Evolutionary conservation across 2,113 vertebrate genomes (phyloP).

Genomic region (Paramisgurnus dabryanus): DNA sequence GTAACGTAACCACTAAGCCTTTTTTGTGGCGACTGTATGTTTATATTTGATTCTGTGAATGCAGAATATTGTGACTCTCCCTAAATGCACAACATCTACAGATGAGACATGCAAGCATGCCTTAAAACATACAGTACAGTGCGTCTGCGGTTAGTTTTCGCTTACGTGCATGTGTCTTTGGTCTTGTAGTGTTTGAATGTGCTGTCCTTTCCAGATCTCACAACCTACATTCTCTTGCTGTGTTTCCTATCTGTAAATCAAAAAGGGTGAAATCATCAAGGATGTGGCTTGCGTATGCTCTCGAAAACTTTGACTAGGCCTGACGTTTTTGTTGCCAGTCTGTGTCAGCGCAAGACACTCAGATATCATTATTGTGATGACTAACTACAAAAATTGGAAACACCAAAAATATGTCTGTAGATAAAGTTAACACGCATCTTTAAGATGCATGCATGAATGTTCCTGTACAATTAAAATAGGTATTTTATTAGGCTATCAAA

Average conservation of each 20-base stretch:
- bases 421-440: no score
- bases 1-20: no score
- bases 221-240: constrained; percentile 8
- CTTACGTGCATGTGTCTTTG: not conserved
- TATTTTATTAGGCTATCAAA: no score
- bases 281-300: constrained; percentile 15
- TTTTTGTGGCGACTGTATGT: constrained; percentile 41
- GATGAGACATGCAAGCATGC: not conserved
- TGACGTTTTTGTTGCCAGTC: not conserved
- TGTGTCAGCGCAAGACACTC: not conserved
- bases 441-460: no score
- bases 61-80: constrained; percentile 1
- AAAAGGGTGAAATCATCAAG: not conserved
- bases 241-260: constrained; percentile 9
- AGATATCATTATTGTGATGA: not conserved
- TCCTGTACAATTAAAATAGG: no score
- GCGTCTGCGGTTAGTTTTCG: constrained; percentile 2
- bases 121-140: not conserved
- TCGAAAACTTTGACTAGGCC: not conserved
- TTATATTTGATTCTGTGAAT: constrained; percentile 45
- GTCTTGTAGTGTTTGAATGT: not conserved
- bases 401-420: no score
- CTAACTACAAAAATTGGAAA: not conserved
- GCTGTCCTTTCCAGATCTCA: not conserved
- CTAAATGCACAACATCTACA: not conserved